These are phyloP conservation scores for Pseudomyrmex gracilis DNA, from an alignment of 1,140 invertebrate species.

Conservation along the genomic window DNA sequence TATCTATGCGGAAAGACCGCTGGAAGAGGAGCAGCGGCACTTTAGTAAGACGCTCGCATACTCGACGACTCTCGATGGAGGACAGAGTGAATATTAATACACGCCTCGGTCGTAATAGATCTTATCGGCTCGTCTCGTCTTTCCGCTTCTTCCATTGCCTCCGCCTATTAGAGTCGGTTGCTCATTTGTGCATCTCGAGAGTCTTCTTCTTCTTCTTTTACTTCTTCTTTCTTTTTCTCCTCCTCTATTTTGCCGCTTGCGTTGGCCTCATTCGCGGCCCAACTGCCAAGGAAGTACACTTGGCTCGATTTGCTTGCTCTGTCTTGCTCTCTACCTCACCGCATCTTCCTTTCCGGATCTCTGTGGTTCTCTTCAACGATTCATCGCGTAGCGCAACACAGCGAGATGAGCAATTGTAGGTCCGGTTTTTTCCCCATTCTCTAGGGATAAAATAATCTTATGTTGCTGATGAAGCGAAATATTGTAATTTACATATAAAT, in stretches of 20 bases:
- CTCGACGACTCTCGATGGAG: constrained; percentile 42
- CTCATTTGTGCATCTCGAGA: constrained; percentile 65
- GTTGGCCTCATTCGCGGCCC: constrained; percentile 33
- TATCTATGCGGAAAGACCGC: constrained; percentile 70
- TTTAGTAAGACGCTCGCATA: constrained; percentile 26
- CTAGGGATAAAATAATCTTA: constrained; percentile 30
- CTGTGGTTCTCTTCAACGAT: constrained; percentile 24
- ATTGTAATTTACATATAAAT: neutral
- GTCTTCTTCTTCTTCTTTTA: constrained; percentile 49
- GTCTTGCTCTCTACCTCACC: constrained; percentile 5
- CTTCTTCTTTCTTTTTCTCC: constrained; percentile 42
- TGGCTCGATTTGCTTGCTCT: constrained; percentile 67
- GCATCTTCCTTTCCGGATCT: neutral
- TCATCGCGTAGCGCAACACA: constrained; percentile 23
- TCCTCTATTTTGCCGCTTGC: constrained; percentile 47
- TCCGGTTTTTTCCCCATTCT: neutral
- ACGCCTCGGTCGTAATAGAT: constrained; percentile 69
- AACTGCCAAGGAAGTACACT: constrained; percentile 61
- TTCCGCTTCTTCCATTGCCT: constrained; percentile 59
- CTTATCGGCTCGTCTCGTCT: constrained; percentile 73
- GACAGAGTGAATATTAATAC: constrained; percentile 79
- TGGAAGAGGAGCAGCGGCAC: constrained; percentile 31
- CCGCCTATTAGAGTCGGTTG: constrained; percentile 64
- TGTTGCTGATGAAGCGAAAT: neutral
- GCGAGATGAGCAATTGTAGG: constrained; percentile 9